Evolutionary conservation across 1,140 invertebrate species (phyloP).

Genomic region (Bombus pyrosoma): DNA sequence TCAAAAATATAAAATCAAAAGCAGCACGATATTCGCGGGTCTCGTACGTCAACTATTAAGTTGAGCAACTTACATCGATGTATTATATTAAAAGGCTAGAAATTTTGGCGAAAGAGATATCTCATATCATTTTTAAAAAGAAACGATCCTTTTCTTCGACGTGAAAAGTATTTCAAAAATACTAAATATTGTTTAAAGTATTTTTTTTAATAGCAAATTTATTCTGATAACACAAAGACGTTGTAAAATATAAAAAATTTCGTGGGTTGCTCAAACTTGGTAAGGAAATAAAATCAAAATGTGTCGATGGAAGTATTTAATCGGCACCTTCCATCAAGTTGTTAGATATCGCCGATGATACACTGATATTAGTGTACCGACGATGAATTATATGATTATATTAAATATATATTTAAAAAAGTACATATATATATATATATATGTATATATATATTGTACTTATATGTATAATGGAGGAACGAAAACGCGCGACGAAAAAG

Average conservation of each 20-base stretch:
- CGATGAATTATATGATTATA: slow-evolving; percentile 69
- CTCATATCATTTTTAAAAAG: not conserved
- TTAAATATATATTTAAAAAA: slow-evolving; percentile 58
- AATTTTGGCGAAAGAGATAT: not conserved
- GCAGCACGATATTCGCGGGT: slow-evolving; percentile 51
- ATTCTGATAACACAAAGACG: not conserved
- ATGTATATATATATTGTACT: slow-evolving; percentile 59
- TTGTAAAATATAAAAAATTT: not conserved
- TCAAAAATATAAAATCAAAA: slow-evolving; percentile 53
- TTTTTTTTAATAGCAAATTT: slow-evolving; percentile 28
- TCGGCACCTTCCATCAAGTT: slow-evolving; percentile 63
- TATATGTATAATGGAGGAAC: slow-evolving; percentile 55
- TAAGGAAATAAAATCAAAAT: slow-evolving; percentile 49
- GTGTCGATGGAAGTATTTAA: slow-evolving; percentile 38
- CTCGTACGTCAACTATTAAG: slow-evolving; percentile 55
- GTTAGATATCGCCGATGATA: slow-evolving; percentile 56
- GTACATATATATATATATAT: slow-evolving; percentile 49
- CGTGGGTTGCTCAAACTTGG: slow-evolving; percentile 5
- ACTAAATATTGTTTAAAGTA: not conserved
- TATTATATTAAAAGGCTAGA: not conserved
- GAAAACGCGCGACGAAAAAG: slow-evolving; percentile 56
- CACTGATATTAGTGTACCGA: slow-evolving; percentile 70
- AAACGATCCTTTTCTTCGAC: not conserved
- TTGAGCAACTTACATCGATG: not conserved
- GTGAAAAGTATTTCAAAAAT: too few relatives aligned